Evolutionary conservation across 2,888 invertebrate genomes (phyloP).

Genomic region (Diaphora mendica): DNA sequence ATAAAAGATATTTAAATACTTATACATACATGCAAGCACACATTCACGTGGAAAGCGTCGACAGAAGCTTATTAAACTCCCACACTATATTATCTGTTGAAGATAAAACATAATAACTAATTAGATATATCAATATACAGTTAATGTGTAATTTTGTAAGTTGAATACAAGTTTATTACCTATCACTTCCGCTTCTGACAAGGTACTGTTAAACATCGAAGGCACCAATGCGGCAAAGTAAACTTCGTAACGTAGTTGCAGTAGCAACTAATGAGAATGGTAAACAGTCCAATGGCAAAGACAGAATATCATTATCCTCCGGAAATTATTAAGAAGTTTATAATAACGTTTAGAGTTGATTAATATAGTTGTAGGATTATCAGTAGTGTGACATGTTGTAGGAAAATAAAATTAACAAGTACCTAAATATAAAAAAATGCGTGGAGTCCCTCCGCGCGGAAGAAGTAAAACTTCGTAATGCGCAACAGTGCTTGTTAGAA

Average conservation of each 20-base stretch:
- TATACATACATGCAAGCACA: no score
- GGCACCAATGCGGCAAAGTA: slow-evolving; percentile 31
- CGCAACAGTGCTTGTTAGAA: no score
- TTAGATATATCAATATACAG: slow-evolving; percentile 7
- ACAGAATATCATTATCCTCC: slow-evolving; percentile 36
- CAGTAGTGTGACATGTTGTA: not conserved
- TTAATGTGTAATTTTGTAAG: slow-evolving; percentile 61
- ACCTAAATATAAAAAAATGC: no score
- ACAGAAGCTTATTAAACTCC: no score
- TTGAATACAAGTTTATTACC: slow-evolving; percentile 66
- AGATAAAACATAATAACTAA: not conserved
- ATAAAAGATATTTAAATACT: not conserved
- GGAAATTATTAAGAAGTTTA: slow-evolving; percentile 45
- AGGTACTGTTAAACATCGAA: slow-evolving; percentile 50
- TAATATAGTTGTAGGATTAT: not conserved
- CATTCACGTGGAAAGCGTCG: no score
- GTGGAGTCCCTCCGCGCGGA: no score
- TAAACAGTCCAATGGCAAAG: slow-evolving; percentile 43
- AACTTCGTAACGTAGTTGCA: slow-evolving; percentile 43
- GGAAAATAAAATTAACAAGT: not conserved
- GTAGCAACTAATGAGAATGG: slow-evolving; percentile 49
- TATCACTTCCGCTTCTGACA: slow-evolving; percentile 57
- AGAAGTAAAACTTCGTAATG: no score
- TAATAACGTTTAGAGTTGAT: slow-evolving; percentile 28
- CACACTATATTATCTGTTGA: not conserved